Percentiles rank a stretch among this genome's conserved stretches.
phyloP scores from a whole-genome alignment of 1,140 invertebrate genomes.

The Eueides isabella region DNA sequence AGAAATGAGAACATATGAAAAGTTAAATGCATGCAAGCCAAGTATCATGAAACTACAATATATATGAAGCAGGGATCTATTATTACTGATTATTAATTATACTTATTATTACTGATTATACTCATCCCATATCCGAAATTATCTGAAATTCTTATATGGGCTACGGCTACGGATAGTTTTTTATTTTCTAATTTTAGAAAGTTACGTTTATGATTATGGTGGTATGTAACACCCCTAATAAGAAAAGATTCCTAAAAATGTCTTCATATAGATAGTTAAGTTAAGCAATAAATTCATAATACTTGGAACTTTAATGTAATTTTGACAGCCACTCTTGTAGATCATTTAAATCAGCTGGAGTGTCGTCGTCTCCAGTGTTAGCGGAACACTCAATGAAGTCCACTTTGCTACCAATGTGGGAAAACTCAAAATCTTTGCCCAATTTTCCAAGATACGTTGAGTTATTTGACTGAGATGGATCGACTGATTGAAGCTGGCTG shows the following conservation, averaged over 20 bases:
- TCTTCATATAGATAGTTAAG: background rate
- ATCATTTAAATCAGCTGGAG: constrained; percentile 82
- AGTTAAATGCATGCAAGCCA: background rate
- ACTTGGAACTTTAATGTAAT: constrained; percentile 10
- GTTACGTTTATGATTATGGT: too few species aligned
- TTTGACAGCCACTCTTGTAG: constrained; percentile 85
- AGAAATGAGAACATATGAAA: background rate
- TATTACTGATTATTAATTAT: too few species aligned
- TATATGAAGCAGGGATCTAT: background rate
- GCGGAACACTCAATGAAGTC: constrained; percentile 89
- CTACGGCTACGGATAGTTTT: too few species aligned
- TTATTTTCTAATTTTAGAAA: too few species aligned
- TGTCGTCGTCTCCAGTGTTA: constrained; percentile 83
- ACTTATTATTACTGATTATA: too few species aligned
- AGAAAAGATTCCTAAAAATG: too few species aligned
- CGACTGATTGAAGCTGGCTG: constrained; percentile 88
- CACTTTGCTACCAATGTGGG: constrained; percentile 86
- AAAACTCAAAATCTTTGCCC: constrained; percentile 92
- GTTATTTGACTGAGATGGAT: constrained; percentile 84
- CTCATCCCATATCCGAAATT: too few species aligned
- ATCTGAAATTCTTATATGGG: too few species aligned
- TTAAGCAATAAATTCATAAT: background rate
- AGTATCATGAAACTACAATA: background rate
- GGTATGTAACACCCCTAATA: too few species aligned
- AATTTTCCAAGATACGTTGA: constrained; percentile 86